phyloP scores from a whole-genome alignment of 2,113 vertebrate genomes.

The Apteryx mantelli region DNA sequence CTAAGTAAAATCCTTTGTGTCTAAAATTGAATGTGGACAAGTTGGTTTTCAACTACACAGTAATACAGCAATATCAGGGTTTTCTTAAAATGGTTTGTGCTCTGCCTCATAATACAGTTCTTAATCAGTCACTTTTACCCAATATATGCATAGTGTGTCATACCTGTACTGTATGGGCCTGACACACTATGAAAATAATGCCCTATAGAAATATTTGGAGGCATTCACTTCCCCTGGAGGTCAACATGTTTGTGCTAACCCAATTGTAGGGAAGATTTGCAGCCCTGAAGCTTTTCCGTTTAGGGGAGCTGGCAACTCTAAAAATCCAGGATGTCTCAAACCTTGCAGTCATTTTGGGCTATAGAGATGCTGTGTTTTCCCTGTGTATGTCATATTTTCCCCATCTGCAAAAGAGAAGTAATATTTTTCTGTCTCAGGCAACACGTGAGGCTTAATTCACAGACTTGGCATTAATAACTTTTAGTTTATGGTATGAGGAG shows the following conservation, averaged over 20 bases:
- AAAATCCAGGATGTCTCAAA: not conserved
- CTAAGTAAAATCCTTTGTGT: not conserved
- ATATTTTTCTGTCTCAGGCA: not conserved
- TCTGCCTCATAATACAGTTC: not conserved
- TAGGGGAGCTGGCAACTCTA: not conserved
- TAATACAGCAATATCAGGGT: not conserved
- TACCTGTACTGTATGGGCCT: not conserved
- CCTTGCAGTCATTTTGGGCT: not conserved
- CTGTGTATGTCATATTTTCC: rapidly evolving
- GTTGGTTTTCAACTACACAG: not conserved
- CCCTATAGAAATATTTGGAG: not conserved
- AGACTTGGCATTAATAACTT: rapidly evolving
- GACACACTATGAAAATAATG: no score
- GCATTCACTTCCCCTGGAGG: not conserved
- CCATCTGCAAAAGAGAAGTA: not conserved
- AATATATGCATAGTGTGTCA: rapidly evolving
- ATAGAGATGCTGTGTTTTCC: not conserved
- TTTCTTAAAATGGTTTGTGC: not conserved
- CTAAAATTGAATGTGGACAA: not conserved
- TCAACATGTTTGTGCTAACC: not conserved
- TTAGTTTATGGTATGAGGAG: not conserved
- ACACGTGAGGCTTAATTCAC: not conserved
- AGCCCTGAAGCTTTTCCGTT: not conserved
- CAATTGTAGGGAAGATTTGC: not conserved
- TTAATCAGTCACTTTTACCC: rapidly evolving